Evolutionary conservation across 2,113 vertebrate species (phyloP).

Genomic region (Platanista minor): DNA sequence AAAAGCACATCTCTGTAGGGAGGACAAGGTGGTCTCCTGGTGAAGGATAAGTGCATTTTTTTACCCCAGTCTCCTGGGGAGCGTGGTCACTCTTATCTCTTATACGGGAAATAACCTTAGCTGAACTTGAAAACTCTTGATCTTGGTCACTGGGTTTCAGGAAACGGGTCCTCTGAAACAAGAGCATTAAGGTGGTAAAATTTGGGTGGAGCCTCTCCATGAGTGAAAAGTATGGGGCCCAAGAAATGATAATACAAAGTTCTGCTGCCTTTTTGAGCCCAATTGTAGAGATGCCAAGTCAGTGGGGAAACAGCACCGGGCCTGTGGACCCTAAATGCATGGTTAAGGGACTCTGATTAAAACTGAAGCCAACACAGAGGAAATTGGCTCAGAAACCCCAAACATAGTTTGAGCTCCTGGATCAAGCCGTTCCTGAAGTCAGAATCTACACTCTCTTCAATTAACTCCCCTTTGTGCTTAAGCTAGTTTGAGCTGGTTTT

Average conservation of each 20-base stretch:
- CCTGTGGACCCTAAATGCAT: not conserved
- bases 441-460: not conserved
- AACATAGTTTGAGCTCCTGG: not conserved
- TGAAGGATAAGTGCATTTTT: not conserved
- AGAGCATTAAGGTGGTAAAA: not conserved
- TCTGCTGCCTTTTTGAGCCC: not conserved
- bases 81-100: accelerated
- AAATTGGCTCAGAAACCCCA: not conserved
- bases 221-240: not conserved
- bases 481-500: not conserved
- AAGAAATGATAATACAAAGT: accelerated
- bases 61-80: too few relatives aligned
- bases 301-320: too few relatives aligned
- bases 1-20: not conserved
- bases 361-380: not conserved
- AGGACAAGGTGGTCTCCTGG: not conserved
- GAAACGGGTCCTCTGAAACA: too few relatives aligned
- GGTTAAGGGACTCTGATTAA: not conserved
- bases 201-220: accelerated
- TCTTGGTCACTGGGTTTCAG: too few relatives aligned
- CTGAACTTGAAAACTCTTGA: not conserved
- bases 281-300: accelerated
- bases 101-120: accelerated
- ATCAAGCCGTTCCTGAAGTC: not conserved
- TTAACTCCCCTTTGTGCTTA: not conserved